phyloP scores from a whole-genome alignment of 2,113 vertebrate genomes.

The Ictidomys tridecemlineatus region DNA sequence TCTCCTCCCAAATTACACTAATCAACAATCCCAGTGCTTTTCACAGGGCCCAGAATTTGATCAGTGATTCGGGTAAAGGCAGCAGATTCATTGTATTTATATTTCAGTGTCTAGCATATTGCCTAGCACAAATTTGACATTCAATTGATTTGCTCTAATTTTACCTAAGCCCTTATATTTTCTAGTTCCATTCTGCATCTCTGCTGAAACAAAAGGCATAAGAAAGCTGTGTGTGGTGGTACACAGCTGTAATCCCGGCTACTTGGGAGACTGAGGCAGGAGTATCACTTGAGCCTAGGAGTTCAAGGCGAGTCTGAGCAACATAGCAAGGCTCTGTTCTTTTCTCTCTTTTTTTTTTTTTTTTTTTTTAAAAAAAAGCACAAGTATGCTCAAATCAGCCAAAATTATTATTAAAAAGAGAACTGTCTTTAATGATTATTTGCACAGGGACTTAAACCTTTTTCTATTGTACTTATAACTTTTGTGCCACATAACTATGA shows the following conservation, averaged over 20 bases:
- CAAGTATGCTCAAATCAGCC: not conserved
- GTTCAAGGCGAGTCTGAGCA: not conserved
- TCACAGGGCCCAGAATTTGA: not conserved
- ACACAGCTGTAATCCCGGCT: not conserved
- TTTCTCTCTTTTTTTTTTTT: too few species aligned
- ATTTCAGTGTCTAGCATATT: not conserved
- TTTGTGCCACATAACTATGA: not conserved
- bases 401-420: constrained; percentile 19
- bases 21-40: not conserved
- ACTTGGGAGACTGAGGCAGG: not conserved
- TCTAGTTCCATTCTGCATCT: not conserved
- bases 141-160: constrained; percentile 34
- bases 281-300: not conserved
- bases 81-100: not conserved
- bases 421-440: not conserved
- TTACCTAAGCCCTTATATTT: not conserved
- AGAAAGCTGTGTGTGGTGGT: not conserved
- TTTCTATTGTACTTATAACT: constrained; percentile 11
- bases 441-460: not conserved
- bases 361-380: not conserved
- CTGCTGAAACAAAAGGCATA: not conserved
- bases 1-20: not conserved
- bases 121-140: not conserved
- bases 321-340: not conserved
- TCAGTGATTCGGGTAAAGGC: constrained; percentile 11